These are phyloP conservation scores for Microcebus lehilahytsara DNA, from an alignment of 2,113 vertebrate species.

Conservation along the genomic window DNA sequence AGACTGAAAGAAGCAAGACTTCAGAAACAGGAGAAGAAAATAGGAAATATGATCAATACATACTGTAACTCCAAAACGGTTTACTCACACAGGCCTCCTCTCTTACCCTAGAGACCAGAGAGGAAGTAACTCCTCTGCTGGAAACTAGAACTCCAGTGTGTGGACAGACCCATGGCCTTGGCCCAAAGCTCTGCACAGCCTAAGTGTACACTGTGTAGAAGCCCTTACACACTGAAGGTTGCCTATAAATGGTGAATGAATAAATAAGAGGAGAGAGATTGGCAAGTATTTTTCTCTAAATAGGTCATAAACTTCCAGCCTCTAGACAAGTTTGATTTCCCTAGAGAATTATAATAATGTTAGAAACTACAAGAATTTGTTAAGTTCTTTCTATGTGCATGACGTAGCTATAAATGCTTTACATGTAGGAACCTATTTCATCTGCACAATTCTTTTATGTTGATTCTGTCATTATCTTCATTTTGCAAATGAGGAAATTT, in stretches of 20 bases:
- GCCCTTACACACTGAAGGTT: background rate
- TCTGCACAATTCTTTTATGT: background rate
- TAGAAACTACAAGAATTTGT: background rate
- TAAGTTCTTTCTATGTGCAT: background rate
- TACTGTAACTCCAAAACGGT: background rate
- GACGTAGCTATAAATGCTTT: background rate
- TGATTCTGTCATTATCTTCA: background rate
- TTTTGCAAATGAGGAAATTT: background rate
- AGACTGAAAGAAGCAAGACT: slow-evolving; percentile 17
- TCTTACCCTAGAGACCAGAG: slow-evolving; percentile 6
- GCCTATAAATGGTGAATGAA: background rate
- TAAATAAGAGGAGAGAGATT: background rate
- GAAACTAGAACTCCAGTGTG: background rate
- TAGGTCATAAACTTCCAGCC: background rate
- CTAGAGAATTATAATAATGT: background rate
- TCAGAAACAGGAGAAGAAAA: background rate
- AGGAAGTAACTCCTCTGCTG: slow-evolving; percentile 48
- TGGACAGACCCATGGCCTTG: background rate
- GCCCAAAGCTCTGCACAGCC: background rate
- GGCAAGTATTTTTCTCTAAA: background rate
- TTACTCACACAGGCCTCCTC: background rate
- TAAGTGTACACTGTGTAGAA: background rate
- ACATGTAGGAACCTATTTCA: background rate
- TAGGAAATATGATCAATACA: background rate
- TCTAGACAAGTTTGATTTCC: background rate